phyloP scores from a whole-genome alignment of 2,113 vertebrate genomes.

The Geococcyx californianus region DNA sequence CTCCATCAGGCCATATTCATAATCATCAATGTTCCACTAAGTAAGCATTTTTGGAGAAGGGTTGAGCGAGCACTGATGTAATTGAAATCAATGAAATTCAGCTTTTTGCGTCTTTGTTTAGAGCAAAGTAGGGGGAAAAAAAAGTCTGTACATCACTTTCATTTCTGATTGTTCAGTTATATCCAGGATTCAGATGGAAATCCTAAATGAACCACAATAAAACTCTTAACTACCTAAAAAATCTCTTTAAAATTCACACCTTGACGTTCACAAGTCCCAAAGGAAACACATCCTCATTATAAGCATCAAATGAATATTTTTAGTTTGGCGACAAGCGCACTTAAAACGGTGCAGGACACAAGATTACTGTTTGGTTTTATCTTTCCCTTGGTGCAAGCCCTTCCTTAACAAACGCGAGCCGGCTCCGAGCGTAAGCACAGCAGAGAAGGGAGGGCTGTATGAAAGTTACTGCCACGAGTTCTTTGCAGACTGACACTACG shows the following conservation, averaged over 20 bases:
- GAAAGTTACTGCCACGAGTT: background rate
- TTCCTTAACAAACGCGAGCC: background rate
- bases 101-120: slow-evolving; percentile 43
- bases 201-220: background rate
- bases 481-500: background rate
- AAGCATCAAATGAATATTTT: background rate
- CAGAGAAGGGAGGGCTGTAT: accelerated
- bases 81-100: slow-evolving; percentile 62
- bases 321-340: background rate
- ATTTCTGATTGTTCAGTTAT: background rate
- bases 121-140: background rate
- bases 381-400: background rate
- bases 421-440: background rate
- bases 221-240: background rate
- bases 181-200: background rate
- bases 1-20: slow-evolving; percentile 36
- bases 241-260: background rate
- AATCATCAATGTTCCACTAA: slow-evolving; percentile 12
- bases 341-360: background rate
- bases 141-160: background rate
- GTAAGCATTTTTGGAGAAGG: slow-evolving; percentile 37
- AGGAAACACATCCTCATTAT: background rate
- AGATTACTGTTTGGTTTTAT: background rate
- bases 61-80: slow-evolving; percentile 1
- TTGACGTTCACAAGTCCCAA: background rate